Base-by-base conservation (phyloP, 37 sponge, comb jelly and placozoan species). In the Theonella swinhoei region DNA sequence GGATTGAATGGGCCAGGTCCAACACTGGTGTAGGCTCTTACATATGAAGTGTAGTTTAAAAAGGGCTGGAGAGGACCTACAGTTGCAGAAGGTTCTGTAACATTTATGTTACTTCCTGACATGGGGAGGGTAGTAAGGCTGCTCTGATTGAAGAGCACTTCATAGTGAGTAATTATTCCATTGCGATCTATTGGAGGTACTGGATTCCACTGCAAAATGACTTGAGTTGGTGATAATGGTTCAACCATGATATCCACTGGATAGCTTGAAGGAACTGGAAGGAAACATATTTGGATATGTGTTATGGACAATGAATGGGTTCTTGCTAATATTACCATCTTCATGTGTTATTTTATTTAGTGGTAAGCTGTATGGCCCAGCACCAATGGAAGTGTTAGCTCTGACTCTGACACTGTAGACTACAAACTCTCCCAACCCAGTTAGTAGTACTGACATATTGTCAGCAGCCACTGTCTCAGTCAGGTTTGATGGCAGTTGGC, bases 391-490 rank as follows among this genome's bases (percentile, higher is more conserved):
- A 76, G 76, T 76, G 60, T 42, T 23, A 9, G 76, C 76, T 28
- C 76, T 40, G 26, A 76, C 74, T 38, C 58, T 40, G 24, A 76
- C 30, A 76, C 54, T 25, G 28, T 76, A 76, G 19, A 11, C 28
- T 5, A 19, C 36, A n/a, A 11, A 22, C 59, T 76, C 76, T 42
- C 42, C 59, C 60, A 76, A 26, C 17, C 31, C 60, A 47, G 7
- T 25, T 7, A 76, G 20, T 17, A 22, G 24, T 14, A 24, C 29
- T n/a, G 25, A 7, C 30, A 26, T 65, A 26, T 26, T 65, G 5
- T 24, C 30, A n/a, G n/a, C n/a, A n/a, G n/a, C n/a, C n/a, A n/a
- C n/a, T 29, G 29, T 65, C n/a, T 7, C 19, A 5, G 11, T 47
- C 7, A 47, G 7, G 11, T 47, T 7, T 47, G 11, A 17, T 7